Base-by-base conservation (phyloP, 2,888 invertebrate species). In the Marasmarcha lunaedactyla region DNA sequence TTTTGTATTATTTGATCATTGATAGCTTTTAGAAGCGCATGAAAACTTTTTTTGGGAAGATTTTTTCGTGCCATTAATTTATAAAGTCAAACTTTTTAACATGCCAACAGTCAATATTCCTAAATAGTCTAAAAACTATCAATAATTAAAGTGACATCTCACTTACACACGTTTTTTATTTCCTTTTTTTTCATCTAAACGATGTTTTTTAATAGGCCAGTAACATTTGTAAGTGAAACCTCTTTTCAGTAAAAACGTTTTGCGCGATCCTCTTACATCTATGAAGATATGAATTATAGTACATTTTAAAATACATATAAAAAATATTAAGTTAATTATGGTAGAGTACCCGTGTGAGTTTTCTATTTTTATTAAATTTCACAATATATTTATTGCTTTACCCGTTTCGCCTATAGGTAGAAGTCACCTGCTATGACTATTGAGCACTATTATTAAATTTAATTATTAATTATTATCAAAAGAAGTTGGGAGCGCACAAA, bases 281-380 rank as follows among this genome's bases (percentile, higher is more conserved):
- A 78, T 79, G 69, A 64, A 78, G 79, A 83, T 81, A 81, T 81
- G 79, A 78, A 66, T 74, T 74, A 78, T 69, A 71, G 73, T 79
- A 76, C 61, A 68, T 67, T 61, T 77, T 73, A 79, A 83, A 76
- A 81, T 79, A 83, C 83, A 78, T 81, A 83, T 62, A 81, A 83
- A 83, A n/a, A 83, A 83, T 83, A 83, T 76, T 65, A 77, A 66
- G 71, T 66, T 69, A 72, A 69, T 51, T 55, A 57, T 57, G 59
- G 61, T 60, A 58, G 58, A 57, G 55, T 68, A 69, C 62, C 57
- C 68, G 66, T 63, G 55, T 55, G 53, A n/a, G n/a, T n/a, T 53
- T 52, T 59, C 63, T 34, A 34, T 30, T 30, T 30, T 30, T 30
- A 58, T 63, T 64, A 59, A 65, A 64, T 63, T 63, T 76, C 74